Evolutionary conservation across 2,113 vertebrate species (phyloP).

Genomic region (Prunella fulvescens): DNA sequence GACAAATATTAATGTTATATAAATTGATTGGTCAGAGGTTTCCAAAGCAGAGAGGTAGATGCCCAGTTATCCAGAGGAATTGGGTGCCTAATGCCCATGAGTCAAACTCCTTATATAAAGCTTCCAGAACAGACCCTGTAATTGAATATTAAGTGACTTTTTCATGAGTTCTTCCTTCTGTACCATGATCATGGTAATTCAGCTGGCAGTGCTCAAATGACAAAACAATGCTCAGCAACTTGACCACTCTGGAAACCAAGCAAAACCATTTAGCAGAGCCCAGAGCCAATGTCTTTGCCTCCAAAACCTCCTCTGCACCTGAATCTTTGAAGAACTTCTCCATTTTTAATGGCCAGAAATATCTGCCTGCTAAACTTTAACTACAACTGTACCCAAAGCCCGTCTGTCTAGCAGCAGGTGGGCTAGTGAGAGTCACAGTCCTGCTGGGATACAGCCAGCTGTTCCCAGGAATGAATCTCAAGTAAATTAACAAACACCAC

Average conservation of each 20-base stretch:
- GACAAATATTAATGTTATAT: neutral
- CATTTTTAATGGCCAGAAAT: slow-evolving; percentile 66
- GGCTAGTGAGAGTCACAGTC: slow-evolving; percentile 66
- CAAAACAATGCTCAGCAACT: neutral
- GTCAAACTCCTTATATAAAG: neutral
- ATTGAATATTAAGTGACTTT: neutral
- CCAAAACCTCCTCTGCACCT: neutral
- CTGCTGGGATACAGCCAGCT: slow-evolving; percentile 75
- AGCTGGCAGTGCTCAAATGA: neutral
- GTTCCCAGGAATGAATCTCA: slow-evolving; percentile 73
- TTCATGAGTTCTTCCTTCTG: neutral
- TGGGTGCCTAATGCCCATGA: neutral
- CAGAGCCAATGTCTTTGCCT: neutral
- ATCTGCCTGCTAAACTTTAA: slow-evolving; percentile 67
- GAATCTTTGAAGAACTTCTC: slow-evolving; percentile 53
- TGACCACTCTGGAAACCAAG: neutral
- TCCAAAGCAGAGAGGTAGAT: neutral
- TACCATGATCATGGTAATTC: neutral
- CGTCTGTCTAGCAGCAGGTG: slow-evolving; percentile 73
- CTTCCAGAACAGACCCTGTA: neutral
- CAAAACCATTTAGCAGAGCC: neutral
- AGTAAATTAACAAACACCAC: slow-evolving; percentile 77
- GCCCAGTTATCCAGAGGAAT: neutral
- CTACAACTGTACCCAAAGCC: slow-evolving; percentile 56
- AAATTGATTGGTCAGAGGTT: slow-evolving; percentile 6